Conservation (phyloP, 2,113 vertebrate genomes). For the Leucosticte australis region DNA sequence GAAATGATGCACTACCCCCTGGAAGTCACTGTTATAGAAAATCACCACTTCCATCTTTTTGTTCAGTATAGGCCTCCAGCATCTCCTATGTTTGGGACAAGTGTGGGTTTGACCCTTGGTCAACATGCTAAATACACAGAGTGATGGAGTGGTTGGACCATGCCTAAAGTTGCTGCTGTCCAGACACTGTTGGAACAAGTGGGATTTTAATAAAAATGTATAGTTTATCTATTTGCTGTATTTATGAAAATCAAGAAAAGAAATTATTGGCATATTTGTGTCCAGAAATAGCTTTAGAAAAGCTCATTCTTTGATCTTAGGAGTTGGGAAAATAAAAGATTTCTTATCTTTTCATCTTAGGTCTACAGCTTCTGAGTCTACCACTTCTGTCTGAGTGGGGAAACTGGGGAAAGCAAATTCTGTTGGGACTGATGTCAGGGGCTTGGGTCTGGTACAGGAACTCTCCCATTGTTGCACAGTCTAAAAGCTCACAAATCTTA, state of each 20-base stretch:
- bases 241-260: not conserved
- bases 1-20: not conserved
- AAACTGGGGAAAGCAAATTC: not conserved
- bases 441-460: not conserved
- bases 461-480: not conserved
- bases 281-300: not conserved
- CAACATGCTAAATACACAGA: not conserved
- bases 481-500: not conserved
- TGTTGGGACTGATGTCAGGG: not conserved
- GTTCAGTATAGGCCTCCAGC: not conserved
- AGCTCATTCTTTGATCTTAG: not conserved
- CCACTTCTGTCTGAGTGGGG: not conserved
- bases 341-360: not conserved
- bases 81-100: not conserved
- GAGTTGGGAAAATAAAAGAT: not conserved
- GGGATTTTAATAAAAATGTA: not conserved
- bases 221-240: not conserved
- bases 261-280: not conserved
- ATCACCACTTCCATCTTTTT: not conserved
- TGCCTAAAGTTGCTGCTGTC: conserved; percentile 2
- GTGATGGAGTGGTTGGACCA: not conserved
- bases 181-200: not conserved
- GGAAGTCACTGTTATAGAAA: not conserved
- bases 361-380: not conserved
- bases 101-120: not conserved